Evolutionary conservation across 2,797 vertebrate genomes (phyloP), one percentile per base, ranked within the genome.

Genomic region (Tapera naevia): DNA sequence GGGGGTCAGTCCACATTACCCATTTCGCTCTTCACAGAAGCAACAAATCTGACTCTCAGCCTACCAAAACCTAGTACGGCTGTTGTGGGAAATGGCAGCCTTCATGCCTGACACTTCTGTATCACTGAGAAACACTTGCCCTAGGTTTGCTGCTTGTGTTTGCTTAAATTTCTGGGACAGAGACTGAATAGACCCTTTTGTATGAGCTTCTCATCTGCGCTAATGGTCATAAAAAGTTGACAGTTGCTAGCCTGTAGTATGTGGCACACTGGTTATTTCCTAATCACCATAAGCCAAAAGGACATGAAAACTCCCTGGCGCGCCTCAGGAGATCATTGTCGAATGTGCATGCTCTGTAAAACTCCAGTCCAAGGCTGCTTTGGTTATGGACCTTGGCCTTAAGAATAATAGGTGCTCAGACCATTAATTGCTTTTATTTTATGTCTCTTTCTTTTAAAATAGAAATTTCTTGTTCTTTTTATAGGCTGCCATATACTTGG

Each of bases 161-260:
- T 93, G 41, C 94, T 94, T 91, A 79, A 91, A 88, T 94, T 94
- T 96, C 92, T 96, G 93, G 76, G 87, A 66, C 30, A 3, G 83
- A 89, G 78, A 67, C 67, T 96, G 96, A 96, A 97, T 96, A 91
- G 89, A 71, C 67, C 58, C 94, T 86, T 96, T 96, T 96, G 89
- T 97, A 91, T 16, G 30, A 97, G 91, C 86, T 94, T 95, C 94
- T 96, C 87, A 84, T 95, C 91, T 94, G 78, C 46, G 69, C 67
- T 67, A 80, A n/a, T 93, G 94, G 93, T 64, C 95, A 93, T 96
- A 96, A 95, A 96, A 96, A 96, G 74, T 93, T 3, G 93, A 93
- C 94, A 95, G 94, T 94, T 97, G 94, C 94, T 96, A 95, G 94
- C 91, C 91, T 93, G 91, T 54, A 96, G 95, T 95, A 96, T 94